Base-by-base conservation (phyloP, 2,113 vertebrate species). In the Xiphorhynchus elegans region DNA sequence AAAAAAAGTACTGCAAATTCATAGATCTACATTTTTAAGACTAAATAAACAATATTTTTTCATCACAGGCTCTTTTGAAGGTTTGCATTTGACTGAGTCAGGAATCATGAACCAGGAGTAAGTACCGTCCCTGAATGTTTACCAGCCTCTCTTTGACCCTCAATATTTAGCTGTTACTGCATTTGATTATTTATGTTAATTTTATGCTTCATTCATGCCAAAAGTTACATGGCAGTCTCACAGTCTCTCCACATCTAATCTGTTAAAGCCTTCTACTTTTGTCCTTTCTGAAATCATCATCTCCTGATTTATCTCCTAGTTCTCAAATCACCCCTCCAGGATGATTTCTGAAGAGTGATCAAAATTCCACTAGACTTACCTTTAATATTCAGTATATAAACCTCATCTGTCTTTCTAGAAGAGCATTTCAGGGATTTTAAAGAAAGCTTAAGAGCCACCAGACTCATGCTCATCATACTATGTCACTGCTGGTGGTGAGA, bases 61-160 rank as follows among this genome's bases (percentile, higher is more conserved):
- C 37, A 49, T 58, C 37, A 56, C 76, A 96, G 92, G 20, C 6
- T 29, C 9, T 66, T 67, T 17, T 68, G 88, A 90, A 81, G 66
- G 60, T 89, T 80, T 84, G 18, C 64, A 68, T 86, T 90, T 84
- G 37, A 25, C 5, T 39, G 40, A 84, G 19, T 56, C 52, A 68
- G 52, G 49, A 87, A 84, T 53, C 53, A 87, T 96, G 95, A 90
- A 78, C 72, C 90, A 67, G 19, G 56, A 90, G 95, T 94, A 93
- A 97, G 88, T 95, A 84, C 40, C 49, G 9, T 31, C 39, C 7
- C 55, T 63, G n/a, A 67, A 64, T 29, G 10, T 75, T 67, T 92
- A 21, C 52, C 67, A 80, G 0, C 3, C 39, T 70, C 63, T 76
- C 42, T 70, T 87, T 85, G 42, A 18, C 23, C 37, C 35, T 52